Conservation (phyloP, 2,797 vertebrate genomes). For the Chelonia mydas region DNA sequence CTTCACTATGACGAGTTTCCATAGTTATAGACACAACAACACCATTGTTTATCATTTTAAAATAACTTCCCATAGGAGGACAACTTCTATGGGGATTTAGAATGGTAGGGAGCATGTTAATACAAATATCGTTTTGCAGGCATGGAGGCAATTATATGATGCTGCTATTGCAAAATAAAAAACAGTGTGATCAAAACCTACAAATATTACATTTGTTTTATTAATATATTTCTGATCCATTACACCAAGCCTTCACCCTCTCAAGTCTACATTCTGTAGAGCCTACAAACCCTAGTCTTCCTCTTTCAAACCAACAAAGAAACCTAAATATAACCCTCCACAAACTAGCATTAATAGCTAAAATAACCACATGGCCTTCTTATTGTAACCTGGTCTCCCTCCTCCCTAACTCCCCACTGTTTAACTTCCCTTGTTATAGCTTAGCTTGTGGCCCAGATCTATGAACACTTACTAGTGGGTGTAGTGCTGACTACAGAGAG, state of each 20-base stretch:
- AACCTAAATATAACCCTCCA: background rate
- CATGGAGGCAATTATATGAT: background rate
- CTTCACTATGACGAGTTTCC: background rate
- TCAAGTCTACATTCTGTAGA: background rate
- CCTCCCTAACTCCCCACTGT: background rate
- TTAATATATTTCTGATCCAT: background rate
- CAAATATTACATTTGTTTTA: background rate
- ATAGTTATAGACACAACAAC: conserved; percentile 4
- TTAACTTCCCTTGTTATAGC: background rate
- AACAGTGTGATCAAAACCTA: background rate
- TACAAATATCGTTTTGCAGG: background rate
- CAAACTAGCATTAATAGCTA: background rate
- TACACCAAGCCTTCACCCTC: background rate
- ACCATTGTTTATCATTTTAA: background rate
- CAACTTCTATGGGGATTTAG: background rate
- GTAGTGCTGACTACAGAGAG: background rate
- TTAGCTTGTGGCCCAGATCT: background rate
- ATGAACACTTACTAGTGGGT: background rate
- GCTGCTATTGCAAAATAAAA: background rate
- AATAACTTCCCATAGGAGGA: background rate
- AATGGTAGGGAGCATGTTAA: background rate
- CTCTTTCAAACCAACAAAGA: background rate
- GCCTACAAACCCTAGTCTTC: background rate
- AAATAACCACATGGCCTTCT: background rate
- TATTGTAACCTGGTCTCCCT: background rate